Conservation (phyloP, 2,113 vertebrate genomes). For the Prochilodus magdalenae region DNA sequence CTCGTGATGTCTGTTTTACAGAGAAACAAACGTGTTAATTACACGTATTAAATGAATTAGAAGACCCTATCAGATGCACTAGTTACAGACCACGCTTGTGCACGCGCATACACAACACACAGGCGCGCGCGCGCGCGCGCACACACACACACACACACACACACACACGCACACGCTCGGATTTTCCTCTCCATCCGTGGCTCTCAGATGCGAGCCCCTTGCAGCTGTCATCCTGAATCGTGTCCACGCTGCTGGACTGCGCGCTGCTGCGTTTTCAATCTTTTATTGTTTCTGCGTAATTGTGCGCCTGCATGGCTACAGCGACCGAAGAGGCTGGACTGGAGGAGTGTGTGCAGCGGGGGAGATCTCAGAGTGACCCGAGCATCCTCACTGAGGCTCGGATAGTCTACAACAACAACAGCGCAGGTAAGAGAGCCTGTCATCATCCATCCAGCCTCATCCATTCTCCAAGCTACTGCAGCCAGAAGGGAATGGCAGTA, state of each 20-base stretch:
- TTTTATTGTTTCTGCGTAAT: conserved; percentile 57
- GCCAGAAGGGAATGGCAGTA: not conserved
- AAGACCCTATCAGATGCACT: not conserved
- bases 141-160: conserved; percentile 21
- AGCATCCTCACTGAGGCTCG: conserved; percentile 86
- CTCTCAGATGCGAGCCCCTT: conserved; percentile 63
- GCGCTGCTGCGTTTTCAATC: conserved; percentile 64
- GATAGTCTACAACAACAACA: conserved; percentile 72
- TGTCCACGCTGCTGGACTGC: conserved; percentile 59
- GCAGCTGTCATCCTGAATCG: conserved; percentile 62
- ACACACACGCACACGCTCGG: conserved; percentile 52
- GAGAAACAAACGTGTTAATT: not conserved
- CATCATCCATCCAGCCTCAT: conserved; percentile 1
- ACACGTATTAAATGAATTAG: not conserved
- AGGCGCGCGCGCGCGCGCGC: not conserved
- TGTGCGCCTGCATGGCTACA: conserved; percentile 82
- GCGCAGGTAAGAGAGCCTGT: conserved; percentile 77
- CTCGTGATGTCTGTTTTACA: not conserved
- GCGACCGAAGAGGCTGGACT: conserved; percentile 81
- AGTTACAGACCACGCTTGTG: not conserved
- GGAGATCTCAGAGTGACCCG: conserved; percentile 93
- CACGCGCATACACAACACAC: too few relatives aligned
- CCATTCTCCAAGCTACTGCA: not conserved
- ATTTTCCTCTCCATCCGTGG: conserved; percentile 62
- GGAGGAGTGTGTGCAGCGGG: conserved; percentile 85